Conservation (phyloP, 2,888 invertebrate genomes). For the Euplagia quadripunctaria region DNA sequence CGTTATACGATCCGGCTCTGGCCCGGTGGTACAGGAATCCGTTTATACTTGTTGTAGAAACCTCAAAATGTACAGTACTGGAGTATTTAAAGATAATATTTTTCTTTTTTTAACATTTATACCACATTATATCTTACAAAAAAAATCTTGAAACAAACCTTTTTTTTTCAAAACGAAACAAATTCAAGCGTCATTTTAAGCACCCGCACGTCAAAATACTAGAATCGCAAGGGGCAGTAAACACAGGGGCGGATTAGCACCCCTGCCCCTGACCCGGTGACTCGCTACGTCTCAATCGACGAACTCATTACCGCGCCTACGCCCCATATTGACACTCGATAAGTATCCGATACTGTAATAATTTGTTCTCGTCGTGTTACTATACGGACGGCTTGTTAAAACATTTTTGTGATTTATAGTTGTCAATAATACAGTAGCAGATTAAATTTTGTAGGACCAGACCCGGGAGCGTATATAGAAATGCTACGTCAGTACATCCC, state of each 20-base stretch:
- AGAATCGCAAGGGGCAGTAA: conserved; percentile 52
- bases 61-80: no score
- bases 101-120: no score
- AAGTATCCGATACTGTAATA: conserved; percentile 51
- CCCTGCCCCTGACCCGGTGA: conserved; percentile 80
- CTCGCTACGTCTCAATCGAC: conserved; percentile 75
- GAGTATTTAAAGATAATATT: no score
- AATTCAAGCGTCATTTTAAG: conserved; percentile 51
- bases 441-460: background rate
- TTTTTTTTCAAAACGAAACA: background rate
- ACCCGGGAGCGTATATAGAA: no score
- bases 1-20: background rate
- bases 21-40: background rate
- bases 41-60: no score
- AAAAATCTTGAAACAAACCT: no score
- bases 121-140: no score
- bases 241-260: conserved; percentile 71
- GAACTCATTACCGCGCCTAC: conserved; percentile 59
- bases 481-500: no score
- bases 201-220: conserved; percentile 22
- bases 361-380: conserved; percentile 47
- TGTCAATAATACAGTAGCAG: background rate
- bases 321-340: conserved; percentile 50
- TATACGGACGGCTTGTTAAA: conserved; percentile 34
- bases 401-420: conserved; percentile 17